Evolutionary conservation across 2,113 vertebrate species (phyloP).

Genomic region (Thalassoma bifasciatum): DNA sequence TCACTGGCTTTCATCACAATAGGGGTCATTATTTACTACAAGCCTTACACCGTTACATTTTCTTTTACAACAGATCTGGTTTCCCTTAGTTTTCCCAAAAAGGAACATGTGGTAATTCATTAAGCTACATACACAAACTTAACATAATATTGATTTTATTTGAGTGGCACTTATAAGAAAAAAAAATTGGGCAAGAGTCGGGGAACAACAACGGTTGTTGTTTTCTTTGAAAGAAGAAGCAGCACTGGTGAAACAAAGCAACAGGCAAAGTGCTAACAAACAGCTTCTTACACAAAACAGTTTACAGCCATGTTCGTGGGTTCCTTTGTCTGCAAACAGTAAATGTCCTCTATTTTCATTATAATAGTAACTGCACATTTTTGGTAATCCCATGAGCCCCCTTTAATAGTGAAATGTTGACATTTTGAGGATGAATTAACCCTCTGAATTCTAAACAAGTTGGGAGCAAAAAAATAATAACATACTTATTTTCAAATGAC

Average conservation of each 20-base stretch:
- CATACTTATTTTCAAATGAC: too few relatives aligned
- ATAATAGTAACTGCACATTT: background rate
- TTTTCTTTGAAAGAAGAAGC: constrained; percentile 6
- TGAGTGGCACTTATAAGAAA: too few relatives aligned
- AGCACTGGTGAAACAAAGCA: constrained; percentile 12
- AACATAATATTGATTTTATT: too few relatives aligned
- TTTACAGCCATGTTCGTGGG: background rate
- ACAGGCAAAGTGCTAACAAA: background rate
- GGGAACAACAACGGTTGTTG: background rate
- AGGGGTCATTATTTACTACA: background rate
- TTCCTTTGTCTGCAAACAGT: constrained; percentile 2
- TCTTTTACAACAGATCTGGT: constrained; percentile 6
- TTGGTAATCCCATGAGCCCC: background rate
- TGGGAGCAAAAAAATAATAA: too few relatives aligned
- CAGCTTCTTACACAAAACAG: constrained; percentile 22
- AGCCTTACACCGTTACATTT: background rate
- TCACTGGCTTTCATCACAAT: too few relatives aligned
- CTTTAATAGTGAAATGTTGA: too few relatives aligned
- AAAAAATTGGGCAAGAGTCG: too few relatives aligned
- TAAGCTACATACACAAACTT: too few relatives aligned
- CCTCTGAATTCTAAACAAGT: too few relatives aligned
- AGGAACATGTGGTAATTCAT: too few relatives aligned
- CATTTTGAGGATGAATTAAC: too few relatives aligned
- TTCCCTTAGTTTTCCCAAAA: constrained; percentile 8
- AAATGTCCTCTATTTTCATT: background rate